Base-by-base conservation (phyloP, 1,140 invertebrate species). In the Pogonomyrmex californicus region DNA sequence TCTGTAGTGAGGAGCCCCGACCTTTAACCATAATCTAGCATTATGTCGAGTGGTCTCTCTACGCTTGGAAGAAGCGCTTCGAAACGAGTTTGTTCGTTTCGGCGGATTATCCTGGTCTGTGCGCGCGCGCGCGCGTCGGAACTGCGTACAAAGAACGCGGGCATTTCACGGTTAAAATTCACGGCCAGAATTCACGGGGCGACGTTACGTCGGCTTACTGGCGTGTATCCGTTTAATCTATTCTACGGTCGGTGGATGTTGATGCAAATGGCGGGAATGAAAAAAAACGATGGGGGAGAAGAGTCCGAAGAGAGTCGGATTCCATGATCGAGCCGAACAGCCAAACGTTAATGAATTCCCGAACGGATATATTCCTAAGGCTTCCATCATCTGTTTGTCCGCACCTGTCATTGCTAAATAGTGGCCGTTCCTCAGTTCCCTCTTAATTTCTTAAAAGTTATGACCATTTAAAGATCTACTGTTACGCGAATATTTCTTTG, bases 21-120 rank as follows among this genome's bases (percentile, higher is more conserved):
- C 76, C 90, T 91, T 83, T 88, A 90, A 90, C 87, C 90, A 91
- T 91, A 91, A 91, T 91, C 90, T 91, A 91, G 90, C 87, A 91
- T 91, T 91, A 91, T 88, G 90, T 91, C 90, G 89, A 89, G 89
- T 82, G 90, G 90, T 87, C 85, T 91, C 77, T 91, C 78, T 88
- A 86, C 87, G 87, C 87, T 91, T 65, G 83, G 85, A 86, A 86
- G 89, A 91, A 88, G 89, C 90, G 90, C 87, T 87, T 88, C 79
- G 76, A 68, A 91, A 91, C 90, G 89, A 91, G 90, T 91, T 91
- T 91, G 90, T 91, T 91, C 90, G 89, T 91, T 91, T 91, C 89
- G 90, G 81, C 90, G 90, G 90, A 91, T 91, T 91, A 91, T 91
- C 90, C 85, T 86, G 85, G 23, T 44, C 85, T 86, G 54, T 60